A percentile compares a stretch with the other conserved stretches of the same genome.
Evolutionary conservation across 1,140 invertebrate genomes (phyloP).

Genomic region (Caenorhabditis elegans): DNA sequence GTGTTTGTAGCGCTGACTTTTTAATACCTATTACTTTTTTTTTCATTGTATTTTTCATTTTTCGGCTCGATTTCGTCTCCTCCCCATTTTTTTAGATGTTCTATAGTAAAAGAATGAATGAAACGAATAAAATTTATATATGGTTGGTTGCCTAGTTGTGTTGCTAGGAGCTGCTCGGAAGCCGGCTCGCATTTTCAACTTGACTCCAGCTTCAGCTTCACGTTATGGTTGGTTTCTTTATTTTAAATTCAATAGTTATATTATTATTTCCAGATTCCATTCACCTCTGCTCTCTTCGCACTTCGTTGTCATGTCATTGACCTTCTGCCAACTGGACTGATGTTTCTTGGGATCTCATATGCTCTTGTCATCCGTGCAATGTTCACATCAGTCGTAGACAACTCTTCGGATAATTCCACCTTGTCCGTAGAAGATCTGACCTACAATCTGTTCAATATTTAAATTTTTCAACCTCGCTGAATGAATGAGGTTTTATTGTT

Average conservation of each 20-base stretch:
- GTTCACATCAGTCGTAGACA: neutral
- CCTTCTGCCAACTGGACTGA: neutral
- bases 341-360: neutral
- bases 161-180: neutral
- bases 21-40: neutral
- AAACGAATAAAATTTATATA: neutral
- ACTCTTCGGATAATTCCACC: neutral
- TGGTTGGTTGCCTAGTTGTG: neutral
- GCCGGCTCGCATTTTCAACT: too few relatives aligned
- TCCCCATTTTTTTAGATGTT: constrained; percentile 4
- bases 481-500: neutral
- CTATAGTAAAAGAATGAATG: constrained; percentile 15
- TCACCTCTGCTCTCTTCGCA: constrained; percentile 1
- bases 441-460: neutral
- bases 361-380: neutral
- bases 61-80: neutral
- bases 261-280: neutral
- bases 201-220: neutral
- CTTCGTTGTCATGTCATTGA: constrained; percentile 19
- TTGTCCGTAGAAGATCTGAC: neutral
- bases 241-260: neutral
- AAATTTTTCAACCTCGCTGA: neutral
- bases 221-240: neutral
- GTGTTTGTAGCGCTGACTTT: neutral
- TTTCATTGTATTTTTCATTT: constrained; percentile 19